A percentile compares a stretch with the other conserved stretches of the same genome.
Conservation (phyloP, 2,888 invertebrate genomes). For the Chymomyza fuscimana region DNA sequence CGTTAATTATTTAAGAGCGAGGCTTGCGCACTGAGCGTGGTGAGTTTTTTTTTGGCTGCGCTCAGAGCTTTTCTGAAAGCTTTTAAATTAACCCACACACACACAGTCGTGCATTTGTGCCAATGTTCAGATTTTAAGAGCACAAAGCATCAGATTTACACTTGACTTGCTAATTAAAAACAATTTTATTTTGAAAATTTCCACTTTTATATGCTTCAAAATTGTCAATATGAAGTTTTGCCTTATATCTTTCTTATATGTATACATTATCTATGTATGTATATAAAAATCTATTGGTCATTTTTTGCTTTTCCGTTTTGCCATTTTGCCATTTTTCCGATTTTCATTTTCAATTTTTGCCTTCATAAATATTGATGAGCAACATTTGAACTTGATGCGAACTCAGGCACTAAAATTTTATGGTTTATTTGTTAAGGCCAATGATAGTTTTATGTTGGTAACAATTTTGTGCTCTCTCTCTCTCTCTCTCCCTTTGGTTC, state of each 20-base stretch:
- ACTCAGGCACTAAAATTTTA: not conserved
- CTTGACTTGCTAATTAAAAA: slow-evolving; percentile 63
- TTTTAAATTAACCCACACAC: not conserved
- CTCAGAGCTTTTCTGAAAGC: slow-evolving; percentile 10
- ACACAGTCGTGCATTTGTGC: not conserved
- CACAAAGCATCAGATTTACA: slow-evolving; percentile 30
- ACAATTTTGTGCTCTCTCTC: not conserved
- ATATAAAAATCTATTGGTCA: not conserved
- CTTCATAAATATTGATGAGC: not conserved
- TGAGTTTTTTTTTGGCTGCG: not conserved
- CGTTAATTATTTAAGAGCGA: not conserved
- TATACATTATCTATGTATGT: not conserved
- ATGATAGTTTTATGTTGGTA: not conserved
- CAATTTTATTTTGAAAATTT: slow-evolving; percentile 27
- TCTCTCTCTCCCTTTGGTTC: not conserved
- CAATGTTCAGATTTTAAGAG: not conserved
- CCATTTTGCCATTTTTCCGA: not conserved
- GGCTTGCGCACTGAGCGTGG: not conserved
- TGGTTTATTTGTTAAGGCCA: not conserved
- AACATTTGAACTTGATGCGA: not conserved
- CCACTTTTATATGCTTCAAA: too few relatives aligned
- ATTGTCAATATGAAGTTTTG: too few relatives aligned
- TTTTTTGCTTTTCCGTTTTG: not conserved
- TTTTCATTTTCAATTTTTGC: slow-evolving; percentile 3
- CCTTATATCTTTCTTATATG: too few relatives aligned